A percentile compares a stretch with the other conserved stretches of the same genome.
These are phyloP conservation scores for Lindbergichthys nudifrons DNA, from an alignment of 2,797 vertebrate genomes.

Conservation along the genomic window DNA sequence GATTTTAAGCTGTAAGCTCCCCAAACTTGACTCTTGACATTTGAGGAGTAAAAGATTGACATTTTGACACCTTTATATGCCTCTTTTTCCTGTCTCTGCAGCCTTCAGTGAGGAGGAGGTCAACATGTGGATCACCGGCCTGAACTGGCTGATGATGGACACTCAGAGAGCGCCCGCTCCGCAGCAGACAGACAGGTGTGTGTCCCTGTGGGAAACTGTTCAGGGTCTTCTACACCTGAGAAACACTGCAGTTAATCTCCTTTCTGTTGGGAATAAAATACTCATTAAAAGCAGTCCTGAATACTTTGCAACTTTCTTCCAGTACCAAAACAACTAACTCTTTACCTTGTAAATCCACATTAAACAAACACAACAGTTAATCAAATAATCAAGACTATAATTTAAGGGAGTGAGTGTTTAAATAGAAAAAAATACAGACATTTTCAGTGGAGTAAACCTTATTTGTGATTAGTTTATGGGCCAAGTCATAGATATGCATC, in stretches of 20 bases:
- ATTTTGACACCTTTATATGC: not conserved
- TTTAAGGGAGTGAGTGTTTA: not conserved
- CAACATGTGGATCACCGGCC: slow-evolving; percentile 87
- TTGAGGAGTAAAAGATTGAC: not conserved
- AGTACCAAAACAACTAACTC: not conserved
- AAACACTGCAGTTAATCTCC: not conserved
- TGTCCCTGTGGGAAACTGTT: not conserved
- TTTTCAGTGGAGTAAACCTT: not conserved
- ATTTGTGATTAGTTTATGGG: not conserved
- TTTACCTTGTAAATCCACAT: not conserved
- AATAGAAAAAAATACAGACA: not conserved
- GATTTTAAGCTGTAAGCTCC: not conserved
- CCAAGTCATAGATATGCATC: not conserved
- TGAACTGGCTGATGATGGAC: slow-evolving; percentile 88
- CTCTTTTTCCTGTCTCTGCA: slow-evolving; percentile 44
- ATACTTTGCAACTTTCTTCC: not conserved
- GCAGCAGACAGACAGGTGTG: slow-evolving; percentile 86
- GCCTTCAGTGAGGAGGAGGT: slow-evolving; percentile 91
- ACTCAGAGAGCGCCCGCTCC: slow-evolving; percentile 86
- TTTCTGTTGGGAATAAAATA: not conserved
- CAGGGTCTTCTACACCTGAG: not conserved
- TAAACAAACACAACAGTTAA: not conserved
- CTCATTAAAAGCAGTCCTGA: not conserved
- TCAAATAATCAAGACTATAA: no score
- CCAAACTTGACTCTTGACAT: not conserved